Percentiles rank a stretch among this genome's conserved stretches.
Conservation (phyloP, 2,797 vertebrate genomes). For the Peromyscus eremicus region DNA sequence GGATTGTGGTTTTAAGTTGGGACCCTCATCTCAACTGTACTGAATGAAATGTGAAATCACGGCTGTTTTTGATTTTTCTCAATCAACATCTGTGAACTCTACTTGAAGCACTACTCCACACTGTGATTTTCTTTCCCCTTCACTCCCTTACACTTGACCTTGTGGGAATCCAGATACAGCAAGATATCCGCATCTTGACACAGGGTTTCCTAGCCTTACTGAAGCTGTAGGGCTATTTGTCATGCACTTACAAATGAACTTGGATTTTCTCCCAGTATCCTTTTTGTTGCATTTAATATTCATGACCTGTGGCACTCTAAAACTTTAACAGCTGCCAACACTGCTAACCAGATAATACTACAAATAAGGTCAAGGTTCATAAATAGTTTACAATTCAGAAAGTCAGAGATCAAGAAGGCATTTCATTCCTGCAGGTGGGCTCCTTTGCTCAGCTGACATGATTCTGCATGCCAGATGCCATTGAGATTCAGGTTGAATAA, state of each 20-base stretch:
- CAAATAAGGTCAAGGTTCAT: constrained; percentile 72
- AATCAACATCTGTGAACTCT: constrained; percentile 15
- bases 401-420: constrained; percentile 74
- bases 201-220: constrained; percentile 60
- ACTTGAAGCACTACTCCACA: constrained; percentile 1
- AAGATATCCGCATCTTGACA: constrained; percentile 42
- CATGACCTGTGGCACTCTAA: constrained; percentile 66
- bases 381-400: constrained; percentile 74
- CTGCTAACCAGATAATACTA: constrained; percentile 65
- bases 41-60: not conserved
- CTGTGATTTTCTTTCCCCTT: constrained; percentile 29
- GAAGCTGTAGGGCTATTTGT: constrained; percentile 58
- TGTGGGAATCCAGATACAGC: not conserved
- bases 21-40: not conserved
- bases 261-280: constrained; percentile 73
- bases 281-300: constrained; percentile 78
- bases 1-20: constrained; percentile 50
- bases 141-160: constrained; percentile 51
- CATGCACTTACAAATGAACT: constrained; percentile 75
- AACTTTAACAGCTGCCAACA: constrained; percentile 73
- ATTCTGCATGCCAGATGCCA: constrained; percentile 43
- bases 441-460: constrained; percentile 39
- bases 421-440: constrained; percentile 69
- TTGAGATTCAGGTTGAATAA: constrained; percentile 2
- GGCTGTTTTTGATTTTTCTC: constrained; percentile 49